These are phyloP conservation scores for Colistium nudipinnis DNA, from an alignment of 2,113 vertebrate genomes.

Conservation along the genomic window DNA sequence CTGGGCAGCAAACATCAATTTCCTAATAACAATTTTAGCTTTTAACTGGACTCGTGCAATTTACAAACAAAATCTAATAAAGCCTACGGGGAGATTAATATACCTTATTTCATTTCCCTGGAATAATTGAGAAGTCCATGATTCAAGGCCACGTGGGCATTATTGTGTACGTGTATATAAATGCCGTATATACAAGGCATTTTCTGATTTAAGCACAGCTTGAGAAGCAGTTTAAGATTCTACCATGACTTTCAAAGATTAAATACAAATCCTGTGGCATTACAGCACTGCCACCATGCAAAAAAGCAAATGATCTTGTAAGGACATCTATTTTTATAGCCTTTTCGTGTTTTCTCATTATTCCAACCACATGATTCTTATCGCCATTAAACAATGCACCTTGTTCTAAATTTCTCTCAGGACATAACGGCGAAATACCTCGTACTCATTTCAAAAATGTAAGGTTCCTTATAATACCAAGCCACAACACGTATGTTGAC, in stretches of 20 bases:
- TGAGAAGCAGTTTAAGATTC: neutral
- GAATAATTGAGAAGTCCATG: constrained; percentile 3
- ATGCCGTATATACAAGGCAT: neutral
- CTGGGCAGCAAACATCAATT: constrained; percentile 43
- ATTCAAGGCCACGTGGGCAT: neutral
- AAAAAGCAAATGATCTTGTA: neutral
- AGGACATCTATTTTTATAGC: neutral
- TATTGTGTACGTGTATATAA: too few species aligned
- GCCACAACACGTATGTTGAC: neutral
- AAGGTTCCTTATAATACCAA: too few species aligned
- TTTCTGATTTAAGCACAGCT: constrained; percentile 6
- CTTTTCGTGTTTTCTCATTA: neutral
- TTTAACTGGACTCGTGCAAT: constrained; percentile 26
- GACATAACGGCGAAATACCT: too few species aligned
- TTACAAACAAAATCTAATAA: constrained; percentile 49
- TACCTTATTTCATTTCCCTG: constrained; percentile 22
- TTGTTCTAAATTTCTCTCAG: too few species aligned
- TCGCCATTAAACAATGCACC: too few species aligned
- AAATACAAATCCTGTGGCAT: neutral
- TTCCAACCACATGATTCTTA: neutral
- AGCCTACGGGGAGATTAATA: constrained; percentile 34
- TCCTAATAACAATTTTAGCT: constrained; percentile 44
- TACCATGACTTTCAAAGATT: neutral
- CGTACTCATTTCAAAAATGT: too few species aligned
- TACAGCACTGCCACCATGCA: neutral